Evolutionary conservation across 2,888 invertebrate species (phyloP).

Genomic region (Sphaerophoria taeniata): DNA sequence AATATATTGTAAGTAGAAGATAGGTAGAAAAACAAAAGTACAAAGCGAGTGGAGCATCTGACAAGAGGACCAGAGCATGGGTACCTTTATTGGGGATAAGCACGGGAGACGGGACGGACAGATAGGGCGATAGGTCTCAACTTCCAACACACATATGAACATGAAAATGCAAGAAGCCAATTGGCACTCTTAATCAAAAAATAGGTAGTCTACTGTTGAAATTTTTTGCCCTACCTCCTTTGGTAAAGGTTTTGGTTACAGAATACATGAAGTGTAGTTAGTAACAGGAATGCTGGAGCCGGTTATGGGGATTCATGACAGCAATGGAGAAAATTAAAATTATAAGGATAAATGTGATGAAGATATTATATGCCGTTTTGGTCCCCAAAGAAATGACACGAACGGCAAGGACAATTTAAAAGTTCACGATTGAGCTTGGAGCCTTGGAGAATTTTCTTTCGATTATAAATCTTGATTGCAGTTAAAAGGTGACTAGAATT

Average conservation of each 20-base stretch:
- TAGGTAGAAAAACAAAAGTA: constrained; percentile 14
- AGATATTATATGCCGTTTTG: constrained; percentile 50
- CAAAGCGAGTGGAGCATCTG: constrained; percentile 42
- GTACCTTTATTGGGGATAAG: constrained; percentile 53
- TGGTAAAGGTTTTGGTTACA: constrained; percentile 39
- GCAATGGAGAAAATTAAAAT: constrained; percentile 9
- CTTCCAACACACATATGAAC: not conserved
- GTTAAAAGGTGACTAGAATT: constrained; percentile 32
- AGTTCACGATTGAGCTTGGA: not conserved
- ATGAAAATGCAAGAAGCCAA: constrained; percentile 53
- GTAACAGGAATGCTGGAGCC: constrained; percentile 16
- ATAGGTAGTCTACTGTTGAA: constrained; percentile 29
- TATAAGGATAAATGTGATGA: constrained; percentile 51
- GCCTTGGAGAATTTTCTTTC: constrained; percentile 19
- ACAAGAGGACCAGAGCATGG: not conserved
- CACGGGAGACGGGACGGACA: constrained; percentile 28
- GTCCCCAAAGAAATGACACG: constrained; percentile 19
- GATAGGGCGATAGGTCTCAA: constrained; percentile 54
- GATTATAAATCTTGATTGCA: constrained; percentile 56
- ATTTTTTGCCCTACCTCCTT: not conserved
- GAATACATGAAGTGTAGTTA: constrained; percentile 35
- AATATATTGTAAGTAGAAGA: constrained; percentile 33
- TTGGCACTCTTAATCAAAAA: constrained; percentile 72
- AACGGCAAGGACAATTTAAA: constrained; percentile 12
- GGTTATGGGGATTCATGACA: constrained; percentile 44